Evolutionary conservation across 2,113 vertebrate genomes (phyloP), one percentile per base, ranked within the genome.

Genomic region (Gallinago jamesoni): DNA sequence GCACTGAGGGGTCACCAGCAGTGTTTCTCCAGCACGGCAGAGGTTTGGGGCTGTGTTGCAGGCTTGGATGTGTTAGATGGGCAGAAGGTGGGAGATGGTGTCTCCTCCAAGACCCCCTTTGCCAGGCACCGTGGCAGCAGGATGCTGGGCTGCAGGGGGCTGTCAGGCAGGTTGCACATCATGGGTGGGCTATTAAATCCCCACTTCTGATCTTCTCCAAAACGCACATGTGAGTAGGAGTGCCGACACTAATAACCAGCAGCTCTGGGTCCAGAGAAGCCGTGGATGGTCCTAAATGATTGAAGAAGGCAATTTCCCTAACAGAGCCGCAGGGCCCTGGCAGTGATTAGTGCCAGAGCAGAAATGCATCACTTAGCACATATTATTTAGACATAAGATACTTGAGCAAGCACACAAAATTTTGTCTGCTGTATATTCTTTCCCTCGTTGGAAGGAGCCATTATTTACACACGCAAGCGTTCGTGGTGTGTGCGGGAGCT

Each of bases 351-450:
- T 84, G 89, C 83, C 11, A 5, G 80, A 74, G 87, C 84, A 81
- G 81, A 84, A 95, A 91, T 37, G 66, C 93, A 89, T 93, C 87
- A 25, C 94, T 95, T 89, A 74, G 50, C 64, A 89, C 8, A 6
- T 74, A 52, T 87, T 91, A 93, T 94, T 96, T 95, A 94, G 95
- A 91, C 78, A 53, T 60, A 68, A 91, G 87, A 75, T 78, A 87
- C 87, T 87, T 21, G 66, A 91, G 81, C 31, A n/a, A 78, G 62
- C 24, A 9, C 56, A 20, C 70, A n/a, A 55, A 66, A 37, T 67
- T 76, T 48, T 91, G 70, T 91, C 93, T 92, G 94, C 94, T 92
- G 70, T 87, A 35, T 80, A 62, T 92, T 75, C 74, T 3, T 79
- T 47, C 75, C 84, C 66, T 66, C 7, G 0, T 79, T 93, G 76